Evolutionary conservation across 2,797 vertebrate genomes (phyloP).

Genomic region (Muscicapa striata): DNA sequence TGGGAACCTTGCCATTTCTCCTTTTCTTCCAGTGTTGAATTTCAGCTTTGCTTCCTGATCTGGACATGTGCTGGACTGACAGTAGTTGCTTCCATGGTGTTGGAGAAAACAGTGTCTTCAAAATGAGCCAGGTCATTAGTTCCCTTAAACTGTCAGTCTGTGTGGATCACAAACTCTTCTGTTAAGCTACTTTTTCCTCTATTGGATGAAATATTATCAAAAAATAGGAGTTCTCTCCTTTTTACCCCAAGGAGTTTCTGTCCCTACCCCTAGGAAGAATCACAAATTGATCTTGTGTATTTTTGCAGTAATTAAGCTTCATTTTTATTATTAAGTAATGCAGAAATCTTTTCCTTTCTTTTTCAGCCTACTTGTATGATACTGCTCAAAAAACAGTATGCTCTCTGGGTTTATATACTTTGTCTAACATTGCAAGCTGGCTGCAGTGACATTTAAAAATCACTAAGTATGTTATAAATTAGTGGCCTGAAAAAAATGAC

Average conservation of each 20-base stretch:
- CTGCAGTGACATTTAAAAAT: constrained; percentile 50
- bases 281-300: background rate
- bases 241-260: background rate
- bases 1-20: background rate
- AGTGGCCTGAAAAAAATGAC: background rate
- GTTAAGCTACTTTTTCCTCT: background rate
- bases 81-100: background rate
- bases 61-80: background rate
- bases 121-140: background rate
- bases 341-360: background rate
- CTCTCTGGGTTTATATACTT: background rate
- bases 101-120: background rate
- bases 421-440: background rate
- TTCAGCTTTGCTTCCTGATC: background rate
- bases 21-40: background rate
- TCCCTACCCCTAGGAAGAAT: background rate
- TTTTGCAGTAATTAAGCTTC: background rate
- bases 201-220: background rate
- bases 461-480: constrained; percentile 35
- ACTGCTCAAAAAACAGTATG: background rate
- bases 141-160: background rate
- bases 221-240: background rate
- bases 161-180: background rate
- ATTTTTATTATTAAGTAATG: background rate
- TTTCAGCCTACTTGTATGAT: background rate